Conservation (phyloP, 2,797 vertebrate species). For the Gambusia yucatana region DNA sequence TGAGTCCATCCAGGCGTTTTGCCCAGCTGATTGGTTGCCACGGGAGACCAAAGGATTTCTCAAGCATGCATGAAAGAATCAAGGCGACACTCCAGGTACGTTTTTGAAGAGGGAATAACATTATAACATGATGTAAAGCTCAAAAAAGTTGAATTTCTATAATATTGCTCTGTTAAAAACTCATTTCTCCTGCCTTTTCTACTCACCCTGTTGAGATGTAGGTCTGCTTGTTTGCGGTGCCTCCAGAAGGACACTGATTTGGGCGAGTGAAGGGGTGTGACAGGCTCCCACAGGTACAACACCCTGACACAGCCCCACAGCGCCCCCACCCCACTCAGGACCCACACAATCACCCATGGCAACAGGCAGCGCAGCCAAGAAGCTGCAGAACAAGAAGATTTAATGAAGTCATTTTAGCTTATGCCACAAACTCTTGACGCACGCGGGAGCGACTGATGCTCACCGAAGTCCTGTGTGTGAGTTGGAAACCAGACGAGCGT, state of each 20-base stretch:
- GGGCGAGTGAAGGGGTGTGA: constrained; percentile 92
- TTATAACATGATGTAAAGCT: too few relatives aligned
- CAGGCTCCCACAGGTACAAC: constrained; percentile 93
- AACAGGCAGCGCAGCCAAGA: constrained; percentile 94
- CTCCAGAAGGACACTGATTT: constrained; percentile 97
- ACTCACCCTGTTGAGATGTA: constrained; percentile 90
- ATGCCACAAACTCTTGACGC: not conserved
- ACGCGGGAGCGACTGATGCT: constrained; percentile 21
- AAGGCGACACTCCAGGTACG: too few relatives aligned
- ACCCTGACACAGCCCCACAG: constrained; percentile 95
- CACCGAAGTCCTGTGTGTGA: constrained; percentile 80
- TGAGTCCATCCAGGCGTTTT: too few relatives aligned
- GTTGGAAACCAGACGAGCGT: constrained; percentile 83
- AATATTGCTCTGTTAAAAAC: not conserved
- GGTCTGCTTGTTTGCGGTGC: constrained; percentile 94
- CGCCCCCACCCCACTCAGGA: constrained; percentile 92
- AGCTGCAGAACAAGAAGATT: constrained; percentile 38
- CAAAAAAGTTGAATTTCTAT: not conserved
- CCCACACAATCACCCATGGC: constrained; percentile 94
- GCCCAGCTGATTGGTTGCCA: too few relatives aligned
- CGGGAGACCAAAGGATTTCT: too few relatives aligned
- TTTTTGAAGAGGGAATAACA: too few relatives aligned
- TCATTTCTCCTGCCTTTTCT: not conserved
- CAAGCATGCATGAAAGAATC: too few relatives aligned
- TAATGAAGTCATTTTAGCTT: not conserved